Base-by-base conservation (phyloP, 1,140 invertebrate species). In the Drosophila punjabiensis region DNA sequence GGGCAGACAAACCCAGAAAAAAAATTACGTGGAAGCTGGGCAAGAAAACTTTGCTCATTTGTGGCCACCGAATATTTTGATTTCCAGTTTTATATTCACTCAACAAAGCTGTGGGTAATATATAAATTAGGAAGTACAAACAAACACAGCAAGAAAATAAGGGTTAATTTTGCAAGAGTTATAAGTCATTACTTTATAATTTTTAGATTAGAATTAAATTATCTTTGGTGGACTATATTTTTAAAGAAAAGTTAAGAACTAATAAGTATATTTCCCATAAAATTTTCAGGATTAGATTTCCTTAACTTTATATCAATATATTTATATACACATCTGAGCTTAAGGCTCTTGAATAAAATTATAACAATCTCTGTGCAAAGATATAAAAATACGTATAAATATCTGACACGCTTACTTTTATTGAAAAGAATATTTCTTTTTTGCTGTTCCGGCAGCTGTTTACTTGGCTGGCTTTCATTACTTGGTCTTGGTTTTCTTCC, bases 41-140 rank as follows among this genome's bases (percentile, higher is more conserved):
- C 47, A 69, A 79, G 63, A 64, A 87, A 88, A 88, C 85, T 88
- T 88, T 90, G 85, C 86, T 88, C 85, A 88, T 88, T 88, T 88
- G 86, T 83, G 85, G 81, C 67, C 53, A 43, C 37, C 50, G 60
- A 79, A 78, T 71, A 71, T 85, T 86, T 86, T 86, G 79, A 83
- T 83, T 81, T 87, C 53, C 65, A 53, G 65, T 56, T 59, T 77
- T 60, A 63, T 64, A 76, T 75, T 76, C 50, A 75, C 59, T 75
- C 73, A 63, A 35, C 70, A 59, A 60, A 60, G 68, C 53, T 60
- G 43, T 59, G 41, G 16, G 28, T 60, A 28, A 74, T 64, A 87
- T 81, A 84, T 84, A 84, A 88, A 89, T 84, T 75, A 88, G 78
- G 81, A 75, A 81, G 69, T 58, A 76, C 52, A 56, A 37, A 59